phyloP scores from a whole-genome alignment of 2,113 vertebrate species.

The Balaeniceps rex region DNA sequence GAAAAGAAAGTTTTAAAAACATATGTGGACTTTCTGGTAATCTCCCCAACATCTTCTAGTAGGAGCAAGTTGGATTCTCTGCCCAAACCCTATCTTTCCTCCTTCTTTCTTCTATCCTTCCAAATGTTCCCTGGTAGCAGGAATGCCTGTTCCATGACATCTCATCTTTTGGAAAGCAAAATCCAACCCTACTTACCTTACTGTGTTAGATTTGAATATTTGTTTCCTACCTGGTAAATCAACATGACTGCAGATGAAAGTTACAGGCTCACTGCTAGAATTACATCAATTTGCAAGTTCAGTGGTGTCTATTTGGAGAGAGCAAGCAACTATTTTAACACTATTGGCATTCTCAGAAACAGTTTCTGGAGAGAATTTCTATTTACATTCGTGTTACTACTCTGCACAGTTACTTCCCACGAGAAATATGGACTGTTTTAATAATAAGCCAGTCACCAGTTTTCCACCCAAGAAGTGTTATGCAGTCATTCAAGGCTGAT shows the following conservation, averaged over 20 bases:
- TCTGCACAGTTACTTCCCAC: constrained; percentile 37
- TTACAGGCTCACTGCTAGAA: neutral
- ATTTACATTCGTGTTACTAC: constrained; percentile 55
- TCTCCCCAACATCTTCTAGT: neutral
- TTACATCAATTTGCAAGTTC: neutral
- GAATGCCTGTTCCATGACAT: neutral
- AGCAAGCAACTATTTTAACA: constrained; percentile 30
- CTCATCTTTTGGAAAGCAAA: neutral
- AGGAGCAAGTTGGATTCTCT: neutral
- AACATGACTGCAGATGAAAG: neutral
- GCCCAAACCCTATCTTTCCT: neutral
- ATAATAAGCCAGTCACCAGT: constrained; percentile 11
- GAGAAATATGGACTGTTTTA: constrained; percentile 54
- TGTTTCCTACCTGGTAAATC: neutral
- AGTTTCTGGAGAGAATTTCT: constrained; percentile 38
- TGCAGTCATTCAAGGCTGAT: neutral
- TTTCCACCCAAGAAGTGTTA: neutral
- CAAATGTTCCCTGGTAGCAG: neutral
- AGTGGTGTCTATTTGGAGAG: constrained; percentile 12
- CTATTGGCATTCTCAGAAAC: constrained; percentile 12
- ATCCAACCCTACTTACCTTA: neutral
- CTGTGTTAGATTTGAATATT: neutral
- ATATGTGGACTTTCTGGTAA: neutral
- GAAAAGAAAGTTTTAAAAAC: neutral
- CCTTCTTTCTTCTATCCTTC: neutral